phyloP scores from a whole-genome alignment of 2,113 vertebrate genomes.

The Corythaeola cristata region DNA sequence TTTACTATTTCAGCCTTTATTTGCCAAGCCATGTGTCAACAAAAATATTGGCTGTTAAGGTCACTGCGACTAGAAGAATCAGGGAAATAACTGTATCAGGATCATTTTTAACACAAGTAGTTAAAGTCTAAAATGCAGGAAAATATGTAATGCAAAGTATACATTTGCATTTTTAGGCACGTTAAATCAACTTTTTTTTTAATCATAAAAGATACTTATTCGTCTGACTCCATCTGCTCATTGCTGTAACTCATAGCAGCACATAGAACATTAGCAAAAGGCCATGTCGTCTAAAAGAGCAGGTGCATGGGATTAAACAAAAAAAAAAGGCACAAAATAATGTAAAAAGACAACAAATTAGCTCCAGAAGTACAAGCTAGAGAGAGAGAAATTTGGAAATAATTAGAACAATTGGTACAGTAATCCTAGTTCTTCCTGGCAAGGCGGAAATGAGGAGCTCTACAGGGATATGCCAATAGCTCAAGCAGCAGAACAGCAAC shows the following conservation, averaged over 20 bases:
- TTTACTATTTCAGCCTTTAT: slow-evolving; percentile 19
- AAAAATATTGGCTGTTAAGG: not conserved
- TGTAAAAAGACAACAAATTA: not conserved
- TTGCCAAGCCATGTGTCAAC: slow-evolving; percentile 32
- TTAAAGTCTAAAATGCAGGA: not conserved
- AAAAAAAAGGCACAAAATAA: not conserved
- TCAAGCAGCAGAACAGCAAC: not conserved
- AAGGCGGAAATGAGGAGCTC: not conserved
- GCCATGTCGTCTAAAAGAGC: not conserved
- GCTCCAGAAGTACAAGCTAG: not conserved
- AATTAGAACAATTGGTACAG: not conserved
- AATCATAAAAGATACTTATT: not conserved
- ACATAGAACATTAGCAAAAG: not conserved
- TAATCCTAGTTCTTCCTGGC: not conserved
- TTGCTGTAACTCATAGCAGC: not conserved
- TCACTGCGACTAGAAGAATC: not conserved
- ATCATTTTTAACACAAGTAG: not conserved
- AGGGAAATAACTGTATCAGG: not conserved
- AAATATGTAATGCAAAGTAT: not conserved
- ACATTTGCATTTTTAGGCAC: not conserved
- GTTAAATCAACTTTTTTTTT: not conserved
- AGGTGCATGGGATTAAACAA: not conserved
- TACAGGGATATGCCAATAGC: not conserved
- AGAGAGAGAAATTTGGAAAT: not conserved
- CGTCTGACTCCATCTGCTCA: not conserved